Conservation (phyloP, 2,888 invertebrate species). For the Tupiocoris notatus region DNA sequence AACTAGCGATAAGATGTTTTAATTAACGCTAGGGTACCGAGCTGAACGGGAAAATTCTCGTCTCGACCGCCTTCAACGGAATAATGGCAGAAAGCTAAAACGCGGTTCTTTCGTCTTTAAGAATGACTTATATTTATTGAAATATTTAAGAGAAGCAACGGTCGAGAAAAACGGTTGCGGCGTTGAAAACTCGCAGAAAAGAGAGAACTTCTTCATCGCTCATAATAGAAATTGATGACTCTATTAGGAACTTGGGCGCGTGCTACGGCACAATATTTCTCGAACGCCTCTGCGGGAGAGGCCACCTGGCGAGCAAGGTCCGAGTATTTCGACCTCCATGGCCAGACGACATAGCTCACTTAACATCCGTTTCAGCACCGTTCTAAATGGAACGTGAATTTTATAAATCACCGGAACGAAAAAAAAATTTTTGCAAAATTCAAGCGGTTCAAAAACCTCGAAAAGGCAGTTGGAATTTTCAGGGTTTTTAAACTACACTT, state of each 20-base stretch:
- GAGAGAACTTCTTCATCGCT: slow-evolving; percentile 21
- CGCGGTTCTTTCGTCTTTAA: slow-evolving; percentile 2
- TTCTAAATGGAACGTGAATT: too few species aligned
- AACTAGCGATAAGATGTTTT: slow-evolving; percentile 2
- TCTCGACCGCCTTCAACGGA: not conserved
- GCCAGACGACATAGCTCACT: too few species aligned
- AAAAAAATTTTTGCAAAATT: too few species aligned
- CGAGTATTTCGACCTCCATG: slow-evolving; percentile 7
- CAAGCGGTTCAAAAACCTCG: too few species aligned
- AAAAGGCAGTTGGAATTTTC: too few species aligned
- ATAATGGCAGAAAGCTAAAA: not conserved
- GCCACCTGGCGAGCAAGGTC: slow-evolving; percentile 25
- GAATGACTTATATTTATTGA: slow-evolving; percentile 26
- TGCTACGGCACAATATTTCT: slow-evolving; percentile 30
- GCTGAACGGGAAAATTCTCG: not conserved
- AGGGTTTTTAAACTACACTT: too few species aligned
- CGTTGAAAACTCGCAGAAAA: not conserved
- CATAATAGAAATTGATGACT: slow-evolving; percentile 39
- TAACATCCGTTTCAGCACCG: too few species aligned
- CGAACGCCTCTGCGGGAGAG: not conserved
- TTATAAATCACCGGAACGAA: too few species aligned
- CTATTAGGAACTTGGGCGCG: slow-evolving; percentile 29
- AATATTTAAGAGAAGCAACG: slow-evolving; percentile 8
- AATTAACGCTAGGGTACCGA: slow-evolving; percentile 4
- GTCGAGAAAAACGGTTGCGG: not conserved